Conservation (phyloP, 2,888 invertebrate species). For the Deilephila porcellus region DNA sequence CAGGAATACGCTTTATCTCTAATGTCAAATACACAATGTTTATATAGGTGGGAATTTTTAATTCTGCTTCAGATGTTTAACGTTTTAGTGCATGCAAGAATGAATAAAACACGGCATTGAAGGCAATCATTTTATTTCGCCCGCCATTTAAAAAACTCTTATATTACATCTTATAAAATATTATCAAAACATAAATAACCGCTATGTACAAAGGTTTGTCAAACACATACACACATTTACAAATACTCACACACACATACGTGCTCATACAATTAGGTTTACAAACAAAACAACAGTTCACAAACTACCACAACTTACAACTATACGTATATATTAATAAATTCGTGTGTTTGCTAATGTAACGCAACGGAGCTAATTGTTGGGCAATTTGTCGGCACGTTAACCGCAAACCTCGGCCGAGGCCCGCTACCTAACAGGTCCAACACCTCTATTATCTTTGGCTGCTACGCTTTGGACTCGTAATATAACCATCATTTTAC, state of each 20-base stretch:
- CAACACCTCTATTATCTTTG: conserved; percentile 14
- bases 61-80: conserved; percentile 3
- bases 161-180: conserved; percentile 48
- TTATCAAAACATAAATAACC: conserved; percentile 58
- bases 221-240: conserved; percentile 38
- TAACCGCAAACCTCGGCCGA: background rate
- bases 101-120: conserved; percentile 30
- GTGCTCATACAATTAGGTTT: background rate
- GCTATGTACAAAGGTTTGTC: conserved; percentile 44
- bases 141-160: conserved; percentile 46
- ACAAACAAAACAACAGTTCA: conserved; percentile 36
- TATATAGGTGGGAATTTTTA: background rate
- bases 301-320: conserved; percentile 35
- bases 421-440: background rate
- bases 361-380: conserved; percentile 28
- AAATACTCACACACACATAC: conserved; percentile 34
- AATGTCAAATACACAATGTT: background rate
- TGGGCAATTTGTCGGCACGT: background rate
- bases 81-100: background rate
- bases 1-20: conserved; percentile 20
- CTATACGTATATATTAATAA: conserved; percentile 60
- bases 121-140: conserved; percentile 53
- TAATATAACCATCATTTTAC: conserved; percentile 33
- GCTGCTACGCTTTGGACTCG: conserved; percentile 17
- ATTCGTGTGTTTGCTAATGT: conserved; percentile 59